Conservation (phyloP, 2,797 vertebrate species). For the Halcyon smyrnensis region DNA sequence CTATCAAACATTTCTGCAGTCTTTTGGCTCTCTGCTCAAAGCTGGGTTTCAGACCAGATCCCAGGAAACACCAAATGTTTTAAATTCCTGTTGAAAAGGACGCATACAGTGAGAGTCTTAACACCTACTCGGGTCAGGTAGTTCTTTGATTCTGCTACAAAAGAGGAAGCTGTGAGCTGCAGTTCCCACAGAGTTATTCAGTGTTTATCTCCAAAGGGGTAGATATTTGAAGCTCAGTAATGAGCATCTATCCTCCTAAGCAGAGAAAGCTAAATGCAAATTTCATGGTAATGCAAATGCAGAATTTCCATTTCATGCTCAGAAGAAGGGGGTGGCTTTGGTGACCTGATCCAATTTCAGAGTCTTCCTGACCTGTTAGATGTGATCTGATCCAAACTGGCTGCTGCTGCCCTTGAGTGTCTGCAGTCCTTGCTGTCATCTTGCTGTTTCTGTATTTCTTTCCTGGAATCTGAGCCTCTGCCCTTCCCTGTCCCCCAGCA, state of each 20-base stretch:
- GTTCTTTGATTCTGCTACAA: constrained; percentile 42
- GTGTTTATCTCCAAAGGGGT: constrained; percentile 26
- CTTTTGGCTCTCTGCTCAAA: neutral
- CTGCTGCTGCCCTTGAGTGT: neutral
- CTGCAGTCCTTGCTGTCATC: neutral
- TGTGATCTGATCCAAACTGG: neutral
- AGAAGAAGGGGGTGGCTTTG: neutral
- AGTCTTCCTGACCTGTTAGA: constrained; percentile 22
- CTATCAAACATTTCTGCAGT: neutral
- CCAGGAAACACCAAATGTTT: neutral
- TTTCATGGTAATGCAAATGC: constrained; percentile 45
- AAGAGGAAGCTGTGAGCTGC: neutral
- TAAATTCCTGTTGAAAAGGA: constrained; percentile 1
- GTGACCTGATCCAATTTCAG: constrained; percentile 38
- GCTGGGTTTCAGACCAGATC: neutral
- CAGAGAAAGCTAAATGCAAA: constrained; percentile 41
- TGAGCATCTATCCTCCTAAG: neutral
- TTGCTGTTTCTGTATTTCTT: neutral
- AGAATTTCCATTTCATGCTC: constrained; percentile 55
- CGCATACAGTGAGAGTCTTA: neutral
- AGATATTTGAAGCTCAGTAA: neutral
- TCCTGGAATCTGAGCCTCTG: neutral
- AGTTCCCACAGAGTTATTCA: constrained; percentile 12
- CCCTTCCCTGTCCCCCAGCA: neutral
- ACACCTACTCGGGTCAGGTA: constrained; percentile 9